phyloP scores from a whole-genome alignment of 2,888 invertebrate species.

The Xylota sylvarum region DNA sequence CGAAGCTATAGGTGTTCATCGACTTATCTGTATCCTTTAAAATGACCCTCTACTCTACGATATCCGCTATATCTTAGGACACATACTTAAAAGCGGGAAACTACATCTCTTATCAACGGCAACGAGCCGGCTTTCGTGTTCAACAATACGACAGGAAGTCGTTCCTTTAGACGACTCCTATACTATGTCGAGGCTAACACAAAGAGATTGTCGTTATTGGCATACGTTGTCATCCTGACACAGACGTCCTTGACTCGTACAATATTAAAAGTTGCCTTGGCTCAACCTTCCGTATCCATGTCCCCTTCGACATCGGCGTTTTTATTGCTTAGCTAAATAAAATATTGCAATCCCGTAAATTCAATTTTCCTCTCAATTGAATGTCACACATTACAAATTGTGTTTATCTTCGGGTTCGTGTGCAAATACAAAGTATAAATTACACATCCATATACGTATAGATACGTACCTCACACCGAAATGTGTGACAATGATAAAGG shows the following conservation, averaged over 20 bases:
- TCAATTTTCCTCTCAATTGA: constrained; percentile 79
- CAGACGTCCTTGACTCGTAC: constrained; percentile 48
- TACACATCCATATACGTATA: constrained; percentile 55
- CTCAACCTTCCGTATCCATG: constrained; percentile 35
- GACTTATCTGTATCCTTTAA: background rate
- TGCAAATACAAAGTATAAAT: constrained; percentile 77
- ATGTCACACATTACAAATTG: constrained; percentile 79
- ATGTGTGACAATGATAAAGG: constrained; percentile 75
- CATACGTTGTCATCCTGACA: constrained; percentile 36
- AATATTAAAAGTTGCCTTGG: constrained; percentile 41
- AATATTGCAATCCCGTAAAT: constrained; percentile 78
- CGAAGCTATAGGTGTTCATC: background rate
- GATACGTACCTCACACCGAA: constrained; percentile 51
- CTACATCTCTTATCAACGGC: constrained; percentile 21
- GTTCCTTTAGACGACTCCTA: background rate
- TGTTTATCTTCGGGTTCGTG: constrained; percentile 78
- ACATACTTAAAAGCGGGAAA: constrained; percentile 24
- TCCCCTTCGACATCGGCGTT: constrained; percentile 43
- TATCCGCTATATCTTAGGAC: constrained; percentile 2
- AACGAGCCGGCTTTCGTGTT: background rate
- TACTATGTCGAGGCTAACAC: background rate
- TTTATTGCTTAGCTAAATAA: constrained; percentile 70
- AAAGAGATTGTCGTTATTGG: constrained; percentile 25
- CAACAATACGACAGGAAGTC: constrained; percentile 42
- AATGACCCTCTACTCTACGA: background rate